These are phyloP conservation scores for Hydrotaea cyrtoneurina DNA, from an alignment of 2,888 invertebrate genomes.

Conservation along the genomic window DNA sequence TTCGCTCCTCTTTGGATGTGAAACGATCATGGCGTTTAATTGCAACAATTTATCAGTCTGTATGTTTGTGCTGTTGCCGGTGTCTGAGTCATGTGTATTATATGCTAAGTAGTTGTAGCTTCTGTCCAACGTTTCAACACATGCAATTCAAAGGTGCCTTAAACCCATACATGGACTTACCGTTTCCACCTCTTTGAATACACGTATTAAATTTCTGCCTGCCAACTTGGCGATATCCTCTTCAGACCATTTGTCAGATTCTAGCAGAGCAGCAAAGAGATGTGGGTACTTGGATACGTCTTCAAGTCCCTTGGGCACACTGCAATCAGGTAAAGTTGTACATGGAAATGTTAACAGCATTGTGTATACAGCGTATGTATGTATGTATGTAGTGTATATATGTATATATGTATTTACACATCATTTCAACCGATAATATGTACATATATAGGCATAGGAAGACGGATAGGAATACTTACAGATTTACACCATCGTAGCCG, in stretches of 20 bases:
- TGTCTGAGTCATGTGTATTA: not conserved
- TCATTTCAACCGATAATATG: no score
- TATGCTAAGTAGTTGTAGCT: not conserved
- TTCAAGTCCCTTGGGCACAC: slow-evolving; percentile 88
- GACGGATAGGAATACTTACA: slow-evolving; percentile 90
- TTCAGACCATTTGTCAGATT: slow-evolving; percentile 91
- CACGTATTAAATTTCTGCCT: slow-evolving; percentile 91
- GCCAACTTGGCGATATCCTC: slow-evolving; percentile 91
- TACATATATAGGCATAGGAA: no score
- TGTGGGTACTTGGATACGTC: slow-evolving; percentile 93
- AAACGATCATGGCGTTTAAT: slow-evolving; percentile 58
- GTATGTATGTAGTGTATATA: no score
- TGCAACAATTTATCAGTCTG: slow-evolving; percentile 56
- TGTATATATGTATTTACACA: no score
- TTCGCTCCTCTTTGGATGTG: slow-evolving; percentile 16
- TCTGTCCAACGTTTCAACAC: not conserved
- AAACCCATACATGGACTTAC: slow-evolving; percentile 81
- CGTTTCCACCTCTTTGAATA: slow-evolving; percentile 88
- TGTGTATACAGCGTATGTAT: no score
- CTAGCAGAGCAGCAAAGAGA: slow-evolving; percentile 89
- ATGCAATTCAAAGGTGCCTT: slow-evolving; percentile 11
- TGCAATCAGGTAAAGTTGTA: slow-evolving; percentile 64
- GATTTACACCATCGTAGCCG: slow-evolving; percentile 94
- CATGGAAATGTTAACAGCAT: not conserved
- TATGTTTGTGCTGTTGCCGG: not conserved